Evolutionary conservation across 2,888 invertebrate species (phyloP).

Genomic region (Coelinius sp.): DNA sequence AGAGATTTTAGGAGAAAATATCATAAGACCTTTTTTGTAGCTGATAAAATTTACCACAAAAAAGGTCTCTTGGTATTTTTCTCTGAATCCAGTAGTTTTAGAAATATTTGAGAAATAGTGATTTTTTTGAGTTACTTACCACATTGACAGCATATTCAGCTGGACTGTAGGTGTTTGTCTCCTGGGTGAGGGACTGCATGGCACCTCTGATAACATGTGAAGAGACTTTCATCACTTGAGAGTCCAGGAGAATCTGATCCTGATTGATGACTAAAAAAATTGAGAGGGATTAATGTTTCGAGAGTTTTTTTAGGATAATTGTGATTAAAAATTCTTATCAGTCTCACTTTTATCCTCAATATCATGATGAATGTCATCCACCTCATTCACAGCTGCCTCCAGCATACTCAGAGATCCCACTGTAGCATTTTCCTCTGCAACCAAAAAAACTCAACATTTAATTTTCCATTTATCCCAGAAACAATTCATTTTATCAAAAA

Average conservation of each 20-base stretch:
- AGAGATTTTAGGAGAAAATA: too few species aligned
- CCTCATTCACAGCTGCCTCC: slow-evolving; percentile 55
- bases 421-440: slow-evolving; percentile 55
- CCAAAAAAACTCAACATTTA: not conserved
- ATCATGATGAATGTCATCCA: slow-evolving; percentile 56
- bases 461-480: too few species aligned
- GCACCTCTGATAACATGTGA: slow-evolving; percentile 61
- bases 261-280: slow-evolving; percentile 42
- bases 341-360: slow-evolving; percentile 53
- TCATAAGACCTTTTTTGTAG: too few species aligned
- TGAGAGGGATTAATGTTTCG: not conserved
- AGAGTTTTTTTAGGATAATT: not conserved
- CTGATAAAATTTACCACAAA: too few species aligned
- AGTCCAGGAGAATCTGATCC: slow-evolving; percentile 64
- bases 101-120: not conserved
- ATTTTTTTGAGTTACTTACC: slow-evolving; percentile 51
- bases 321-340: slow-evolving; percentile 45
- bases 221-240: slow-evolving; percentile 61
- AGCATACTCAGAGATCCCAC: slow-evolving; percentile 51
- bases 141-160: slow-evolving; percentile 58
- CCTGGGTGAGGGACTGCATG: slow-evolving; percentile 53
- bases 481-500: too few species aligned
- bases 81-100: too few species aligned
- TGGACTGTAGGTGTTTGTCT: slow-evolving; percentile 54
- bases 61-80: too few species aligned